These are phyloP conservation scores for Cnemophilus loriae DNA, from an alignment of 2,113 vertebrate species.

Conservation along the genomic window DNA sequence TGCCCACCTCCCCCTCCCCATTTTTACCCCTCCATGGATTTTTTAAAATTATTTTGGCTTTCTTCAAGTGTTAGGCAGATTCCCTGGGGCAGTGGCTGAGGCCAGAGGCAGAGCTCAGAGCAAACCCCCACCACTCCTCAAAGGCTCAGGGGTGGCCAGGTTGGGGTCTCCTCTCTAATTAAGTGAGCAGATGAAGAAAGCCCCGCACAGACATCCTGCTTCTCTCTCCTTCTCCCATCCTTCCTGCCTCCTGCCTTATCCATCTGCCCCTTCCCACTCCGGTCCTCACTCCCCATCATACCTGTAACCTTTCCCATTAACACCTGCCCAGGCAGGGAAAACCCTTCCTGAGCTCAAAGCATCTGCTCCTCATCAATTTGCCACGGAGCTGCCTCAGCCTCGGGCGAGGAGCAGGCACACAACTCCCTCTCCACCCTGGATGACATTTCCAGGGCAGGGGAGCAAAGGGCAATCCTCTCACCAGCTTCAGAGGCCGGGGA, in stretches of 20 bases:
- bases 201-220: neutral
- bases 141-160: neutral
- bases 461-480: slow-evolving; percentile 32
- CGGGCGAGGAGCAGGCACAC: slow-evolving; percentile 23
- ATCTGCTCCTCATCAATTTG: slow-evolving; percentile 59
- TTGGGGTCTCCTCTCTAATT: neutral
- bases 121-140: neutral
- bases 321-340: slow-evolving; percentile 3
- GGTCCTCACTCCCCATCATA: neutral
- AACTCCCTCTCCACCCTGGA: slow-evolving; percentile 16
- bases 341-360: slow-evolving; percentile 59
- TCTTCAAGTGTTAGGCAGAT: neutral
- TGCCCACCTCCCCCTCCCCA: neutral
- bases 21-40: neutral
- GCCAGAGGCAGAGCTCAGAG: neutral
- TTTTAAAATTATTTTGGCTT: neutral
- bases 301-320: slow-evolving; percentile 28
- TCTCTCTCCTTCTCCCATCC: neutral
- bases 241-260: neutral
- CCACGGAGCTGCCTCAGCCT: slow-evolving; percentile 40
- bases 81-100: neutral
- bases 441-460: slow-evolving; percentile 60
- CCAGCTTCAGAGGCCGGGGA: neutral
- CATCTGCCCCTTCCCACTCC: neutral
- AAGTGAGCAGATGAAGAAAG: neutral